These are phyloP conservation scores for Hedychridium roseum DNA, from an alignment of 2,888 invertebrate species.

Conservation along the genomic window DNA sequence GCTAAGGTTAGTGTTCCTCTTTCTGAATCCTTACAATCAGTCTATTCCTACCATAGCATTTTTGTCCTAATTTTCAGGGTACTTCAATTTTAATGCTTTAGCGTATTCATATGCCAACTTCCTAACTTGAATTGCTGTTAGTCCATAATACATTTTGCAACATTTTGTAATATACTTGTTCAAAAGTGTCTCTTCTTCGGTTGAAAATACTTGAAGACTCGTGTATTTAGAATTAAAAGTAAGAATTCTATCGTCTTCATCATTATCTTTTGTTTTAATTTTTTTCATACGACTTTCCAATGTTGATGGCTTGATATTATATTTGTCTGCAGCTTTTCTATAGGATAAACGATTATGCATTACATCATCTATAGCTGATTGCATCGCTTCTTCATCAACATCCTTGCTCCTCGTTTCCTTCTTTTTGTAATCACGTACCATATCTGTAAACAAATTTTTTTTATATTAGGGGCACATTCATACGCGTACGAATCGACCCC, in stretches of 20 bases:
- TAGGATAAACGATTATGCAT: slow-evolving; percentile 21
- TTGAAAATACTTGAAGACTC: slow-evolving; percentile 30
- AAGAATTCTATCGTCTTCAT: background rate
- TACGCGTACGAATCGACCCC: no score
- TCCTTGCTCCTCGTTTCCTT: slow-evolving; percentile 11
- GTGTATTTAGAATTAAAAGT: slow-evolving; percentile 19
- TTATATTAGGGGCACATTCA: no score
- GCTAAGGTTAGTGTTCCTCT: slow-evolving; percentile 24
- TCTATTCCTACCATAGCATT: slow-evolving; percentile 30
- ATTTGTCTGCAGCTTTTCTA: slow-evolving; percentile 29
- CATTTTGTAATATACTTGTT: slow-evolving; percentile 27
- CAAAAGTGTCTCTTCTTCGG: slow-evolving; percentile 25
- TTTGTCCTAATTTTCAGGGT: slow-evolving; percentile 27
- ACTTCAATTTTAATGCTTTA: slow-evolving; percentile 16
- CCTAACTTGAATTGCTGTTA: slow-evolving; percentile 28
- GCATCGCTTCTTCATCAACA: slow-evolving; percentile 20
- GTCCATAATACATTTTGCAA: slow-evolving; percentile 39
- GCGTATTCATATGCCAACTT: slow-evolving; percentile 35
- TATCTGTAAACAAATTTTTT: background rate
- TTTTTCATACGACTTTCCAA: slow-evolving; percentile 21
- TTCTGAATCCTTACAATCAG: slow-evolving; percentile 31
- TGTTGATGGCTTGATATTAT: slow-evolving; percentile 25
- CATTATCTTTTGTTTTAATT: slow-evolving; percentile 12
- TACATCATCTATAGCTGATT: slow-evolving; percentile 17
- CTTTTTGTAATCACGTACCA: slow-evolving; percentile 1